Conservation (phyloP, 2,888 invertebrate species). For the Drosophila mettleri region DNA sequence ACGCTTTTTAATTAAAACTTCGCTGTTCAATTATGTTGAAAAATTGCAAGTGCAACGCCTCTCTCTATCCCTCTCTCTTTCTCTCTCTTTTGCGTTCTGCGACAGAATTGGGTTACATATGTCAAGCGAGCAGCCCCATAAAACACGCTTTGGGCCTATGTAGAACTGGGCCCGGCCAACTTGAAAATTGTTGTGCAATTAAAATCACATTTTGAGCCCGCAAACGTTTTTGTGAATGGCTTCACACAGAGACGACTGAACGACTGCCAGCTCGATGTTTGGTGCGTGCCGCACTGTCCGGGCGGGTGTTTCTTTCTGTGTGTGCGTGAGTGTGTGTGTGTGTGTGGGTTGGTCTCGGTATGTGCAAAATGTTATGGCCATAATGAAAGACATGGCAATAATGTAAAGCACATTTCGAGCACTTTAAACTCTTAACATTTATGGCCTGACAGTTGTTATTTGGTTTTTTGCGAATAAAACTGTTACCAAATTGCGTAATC, state of each 20-base stretch:
- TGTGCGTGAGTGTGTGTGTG: conserved; percentile 23
- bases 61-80: conserved; percentile 1
- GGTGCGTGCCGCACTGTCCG: conserved; percentile 44
- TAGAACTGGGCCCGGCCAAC: conserved; percentile 69
- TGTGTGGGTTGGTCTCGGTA: conserved; percentile 77
- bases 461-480: conserved; percentile 36
- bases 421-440: conserved; percentile 53
- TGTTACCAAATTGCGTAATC: conserved; percentile 46
- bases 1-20: conserved; percentile 69
- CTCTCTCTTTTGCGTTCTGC: conserved; percentile 26
- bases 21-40: conserved; percentile 57
- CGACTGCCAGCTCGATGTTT: conserved; percentile 49
- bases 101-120: conserved; percentile 82
- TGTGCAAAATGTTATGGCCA: conserved; percentile 79
- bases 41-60: conserved; percentile 61
- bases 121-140: conserved; percentile 57
- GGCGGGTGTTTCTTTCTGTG: conserved; percentile 14
- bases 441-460: conserved; percentile 45
- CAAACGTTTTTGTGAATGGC: conserved; percentile 69
- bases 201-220: conserved; percentile 69
- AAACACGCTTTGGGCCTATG: conserved; percentile 60
- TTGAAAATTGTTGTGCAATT: conserved; percentile 73
- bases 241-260: conserved; percentile 38
- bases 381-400: conserved; percentile 71
- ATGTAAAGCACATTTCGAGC: conserved; percentile 57